Percentiles rank a stretch among this genome's conserved stretches.
Evolutionary conservation across 2,888 invertebrate species (phyloP).

Genomic region (Platycheirus rosarum): DNA sequence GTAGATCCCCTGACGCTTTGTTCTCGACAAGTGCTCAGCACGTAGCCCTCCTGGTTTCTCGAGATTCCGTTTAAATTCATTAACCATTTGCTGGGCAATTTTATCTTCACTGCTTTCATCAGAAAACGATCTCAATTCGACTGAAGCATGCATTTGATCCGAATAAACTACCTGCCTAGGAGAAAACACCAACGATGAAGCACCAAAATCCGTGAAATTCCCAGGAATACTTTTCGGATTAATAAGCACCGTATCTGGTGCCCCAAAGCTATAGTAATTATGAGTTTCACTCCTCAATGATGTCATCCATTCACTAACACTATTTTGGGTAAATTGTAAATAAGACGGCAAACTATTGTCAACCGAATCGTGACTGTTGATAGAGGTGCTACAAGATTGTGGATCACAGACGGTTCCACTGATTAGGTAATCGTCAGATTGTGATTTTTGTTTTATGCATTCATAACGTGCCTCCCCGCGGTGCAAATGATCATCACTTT

Average conservation of each 20-base stretch:
- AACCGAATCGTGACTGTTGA: slow-evolving; percentile 50
- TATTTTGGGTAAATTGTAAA: slow-evolving; percentile 76
- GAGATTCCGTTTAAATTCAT: slow-evolving; percentile 80
- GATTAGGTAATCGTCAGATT: slow-evolving; percentile 69
- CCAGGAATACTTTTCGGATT: slow-evolving; percentile 81
- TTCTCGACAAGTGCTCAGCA: slow-evolving; percentile 48
- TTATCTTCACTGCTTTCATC: slow-evolving; percentile 39
- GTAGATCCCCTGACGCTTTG: slow-evolving; percentile 76
- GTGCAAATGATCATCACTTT: slow-evolving; percentile 70
- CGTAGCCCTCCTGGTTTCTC: slow-evolving; percentile 76
- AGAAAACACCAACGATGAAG: slow-evolving; percentile 34
- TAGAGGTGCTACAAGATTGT: slow-evolving; percentile 41
- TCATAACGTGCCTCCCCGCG: too few species aligned
- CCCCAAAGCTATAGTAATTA: slow-evolving; percentile 77
- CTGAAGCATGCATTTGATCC: slow-evolving; percentile 10
- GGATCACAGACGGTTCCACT: slow-evolving; percentile 31
- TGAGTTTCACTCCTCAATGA: slow-evolving; percentile 80
- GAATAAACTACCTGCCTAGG: slow-evolving; percentile 3
- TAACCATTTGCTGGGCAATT: slow-evolving; percentile 76
- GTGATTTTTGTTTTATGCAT: slow-evolving; percentile 63
- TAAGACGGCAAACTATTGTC: slow-evolving; percentile 30
- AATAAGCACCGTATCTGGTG: slow-evolving; percentile 77
- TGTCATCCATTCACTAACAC: slow-evolving; percentile 81
- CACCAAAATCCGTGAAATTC: slow-evolving; percentile 66
- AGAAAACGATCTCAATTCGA: slow-evolving; percentile 30